phyloP scores from a whole-genome alignment of 2,888 invertebrate species.

The Psylliodes chrysocephalus region DNA sequence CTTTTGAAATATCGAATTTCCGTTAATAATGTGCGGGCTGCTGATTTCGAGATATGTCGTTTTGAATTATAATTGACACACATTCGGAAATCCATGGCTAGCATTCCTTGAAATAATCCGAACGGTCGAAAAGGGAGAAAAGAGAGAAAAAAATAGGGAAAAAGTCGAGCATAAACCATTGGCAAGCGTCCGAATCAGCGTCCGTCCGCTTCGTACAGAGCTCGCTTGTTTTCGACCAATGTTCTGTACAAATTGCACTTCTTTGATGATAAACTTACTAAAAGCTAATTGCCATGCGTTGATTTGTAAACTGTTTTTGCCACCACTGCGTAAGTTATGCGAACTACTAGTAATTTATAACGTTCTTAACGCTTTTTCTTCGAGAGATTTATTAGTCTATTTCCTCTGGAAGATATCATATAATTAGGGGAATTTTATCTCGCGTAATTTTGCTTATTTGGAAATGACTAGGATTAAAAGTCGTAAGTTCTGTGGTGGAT shows the following conservation, averaged over 20 bases:
- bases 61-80: constrained; percentile 47
- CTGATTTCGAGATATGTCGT: constrained; percentile 15
- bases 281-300: constrained; percentile 62
- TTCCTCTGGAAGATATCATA: constrained; percentile 34
- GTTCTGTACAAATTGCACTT: constrained; percentile 64
- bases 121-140: constrained; percentile 33
- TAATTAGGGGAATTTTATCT: constrained; percentile 7
- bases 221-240: constrained; percentile 60
- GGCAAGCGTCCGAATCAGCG: constrained; percentile 56
- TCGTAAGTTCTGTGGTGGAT: too few relatives aligned
- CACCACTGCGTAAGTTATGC: constrained; percentile 46
- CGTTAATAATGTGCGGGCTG: background rate
- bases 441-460: background rate
- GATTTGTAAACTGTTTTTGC: constrained; percentile 60
- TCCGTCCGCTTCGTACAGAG: constrained; percentile 53
- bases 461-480: too few relatives aligned
- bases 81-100: constrained; percentile 38
- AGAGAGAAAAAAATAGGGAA: constrained; percentile 32
- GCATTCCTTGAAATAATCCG: constrained; percentile 44
- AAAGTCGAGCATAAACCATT: constrained; percentile 43
- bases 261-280: constrained; percentile 63
- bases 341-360: constrained; percentile 50
- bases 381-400: constrained; percentile 36
- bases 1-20: constrained; percentile 2
- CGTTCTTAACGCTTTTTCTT: constrained; percentile 44